phyloP scores from a whole-genome alignment of 2,113 vertebrate species.

The Podocnemis expansa region DNA sequence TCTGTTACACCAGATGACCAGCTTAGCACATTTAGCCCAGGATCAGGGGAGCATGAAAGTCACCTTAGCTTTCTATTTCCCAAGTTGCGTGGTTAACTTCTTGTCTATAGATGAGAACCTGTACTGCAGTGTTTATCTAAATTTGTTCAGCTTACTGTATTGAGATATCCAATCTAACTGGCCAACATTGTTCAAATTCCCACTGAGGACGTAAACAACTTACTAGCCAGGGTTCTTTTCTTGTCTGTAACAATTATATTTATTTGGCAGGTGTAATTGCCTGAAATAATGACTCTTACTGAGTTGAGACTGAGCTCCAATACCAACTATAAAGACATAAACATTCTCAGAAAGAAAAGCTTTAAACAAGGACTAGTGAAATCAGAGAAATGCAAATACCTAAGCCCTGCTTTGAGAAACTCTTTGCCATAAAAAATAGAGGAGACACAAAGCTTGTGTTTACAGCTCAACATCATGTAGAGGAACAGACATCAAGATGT shows the following conservation, averaged over 20 bases:
- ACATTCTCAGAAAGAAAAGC: not conserved
- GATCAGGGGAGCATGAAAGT: not conserved
- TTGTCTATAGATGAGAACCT: not conserved
- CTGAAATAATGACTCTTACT: not conserved
- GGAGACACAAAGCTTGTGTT: not conserved
- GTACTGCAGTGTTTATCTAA: not conserved
- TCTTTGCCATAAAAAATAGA: not conserved
- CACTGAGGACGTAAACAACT: not conserved
- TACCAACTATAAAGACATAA: not conserved
- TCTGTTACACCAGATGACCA: not conserved
- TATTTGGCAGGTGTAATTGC: not conserved
- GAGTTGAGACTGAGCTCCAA: not conserved
- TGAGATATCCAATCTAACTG: not conserved
- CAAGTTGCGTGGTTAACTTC: not conserved
- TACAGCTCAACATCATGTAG: not conserved
- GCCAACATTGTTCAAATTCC: not conserved
- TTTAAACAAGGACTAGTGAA: not conserved
- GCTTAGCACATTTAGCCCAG: not conserved
- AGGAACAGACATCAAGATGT: not conserved
- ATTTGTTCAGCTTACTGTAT: not conserved
- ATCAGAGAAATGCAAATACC: not conserved
- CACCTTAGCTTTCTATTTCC: too few species aligned
- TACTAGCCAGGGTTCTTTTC: not conserved
- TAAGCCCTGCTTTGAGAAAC: not conserved
- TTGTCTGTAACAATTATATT: not conserved